Percentiles rank a stretch among this genome's conserved stretches.
phyloP scores from a whole-genome alignment of 2,888 invertebrate genomes.

The Acholoe squamosa region DNA sequence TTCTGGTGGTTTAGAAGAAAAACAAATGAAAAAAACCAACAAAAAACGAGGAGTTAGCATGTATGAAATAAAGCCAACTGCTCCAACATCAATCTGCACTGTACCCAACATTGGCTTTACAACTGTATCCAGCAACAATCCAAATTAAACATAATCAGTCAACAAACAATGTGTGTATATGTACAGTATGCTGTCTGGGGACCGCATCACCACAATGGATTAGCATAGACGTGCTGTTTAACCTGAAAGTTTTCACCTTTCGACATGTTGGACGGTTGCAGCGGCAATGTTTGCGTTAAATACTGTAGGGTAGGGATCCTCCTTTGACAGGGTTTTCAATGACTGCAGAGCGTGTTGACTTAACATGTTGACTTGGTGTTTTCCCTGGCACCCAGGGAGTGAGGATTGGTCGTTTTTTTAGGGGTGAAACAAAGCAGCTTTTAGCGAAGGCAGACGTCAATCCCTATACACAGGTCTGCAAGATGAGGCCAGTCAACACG shows the following conservation, averaged over 20 bases:
- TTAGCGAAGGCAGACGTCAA: too few relatives aligned
- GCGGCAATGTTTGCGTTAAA: not conserved
- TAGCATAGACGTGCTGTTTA: not conserved
- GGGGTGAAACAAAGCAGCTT: not conserved
- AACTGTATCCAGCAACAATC: not conserved
- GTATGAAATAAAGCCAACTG: too few relatives aligned
- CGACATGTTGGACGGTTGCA: not conserved
- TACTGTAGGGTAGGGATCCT: not conserved
- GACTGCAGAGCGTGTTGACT: not conserved
- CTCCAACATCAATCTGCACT: too few relatives aligned
- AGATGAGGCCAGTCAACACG: not conserved
- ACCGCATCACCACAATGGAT: not conserved
- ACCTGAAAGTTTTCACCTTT: not conserved
- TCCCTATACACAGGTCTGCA: not conserved
- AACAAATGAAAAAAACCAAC: too few relatives aligned
- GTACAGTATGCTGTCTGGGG: not conserved
- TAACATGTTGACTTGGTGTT: conserved; percentile 20
- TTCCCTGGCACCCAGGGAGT: not conserved
- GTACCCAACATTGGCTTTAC: too few relatives aligned
- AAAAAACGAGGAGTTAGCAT: too few relatives aligned
- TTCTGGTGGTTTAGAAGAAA: too few relatives aligned
- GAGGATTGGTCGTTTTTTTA: not conserved
- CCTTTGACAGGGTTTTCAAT: not conserved
- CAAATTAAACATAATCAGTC: not conserved
- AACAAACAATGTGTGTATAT: not conserved